phyloP scores from a whole-genome alignment of 1,140 invertebrate species.

The Euura lappo region DNA sequence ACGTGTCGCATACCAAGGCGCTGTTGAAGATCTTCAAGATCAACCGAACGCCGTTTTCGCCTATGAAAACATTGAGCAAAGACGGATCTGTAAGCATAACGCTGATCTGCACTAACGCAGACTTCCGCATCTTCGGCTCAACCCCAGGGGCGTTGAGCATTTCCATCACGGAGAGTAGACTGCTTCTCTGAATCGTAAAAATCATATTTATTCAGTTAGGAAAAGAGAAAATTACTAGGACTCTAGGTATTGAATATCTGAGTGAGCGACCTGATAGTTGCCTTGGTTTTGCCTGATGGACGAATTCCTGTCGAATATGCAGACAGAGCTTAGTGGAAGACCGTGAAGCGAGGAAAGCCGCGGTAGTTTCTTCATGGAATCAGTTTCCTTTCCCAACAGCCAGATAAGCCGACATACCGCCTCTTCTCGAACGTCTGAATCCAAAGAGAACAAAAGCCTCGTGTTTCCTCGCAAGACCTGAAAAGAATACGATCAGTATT shows the following conservation, averaged over 20 bases:
- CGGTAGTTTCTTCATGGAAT: conserved; percentile 53
- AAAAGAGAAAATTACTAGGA: too few species aligned
- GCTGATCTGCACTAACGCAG: conserved; percentile 65
- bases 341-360: conserved; percentile 57
- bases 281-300: conserved; percentile 40
- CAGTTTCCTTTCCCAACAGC: conserved; percentile 55
- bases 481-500: conserved; percentile 18
- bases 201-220: not conserved
- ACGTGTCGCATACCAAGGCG: conserved; percentile 33
- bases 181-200: conserved; percentile 37
- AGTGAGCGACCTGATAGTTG: conserved; percentile 45
- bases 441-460: conserved; percentile 55
- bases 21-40: conserved; percentile 50
- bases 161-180: conserved; percentile 46
- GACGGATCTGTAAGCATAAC: conserved; percentile 65
- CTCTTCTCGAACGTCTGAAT: conserved; percentile 57
- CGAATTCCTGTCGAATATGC: conserved; percentile 45
- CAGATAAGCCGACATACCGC: conserved; percentile 60
- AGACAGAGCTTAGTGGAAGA: conserved; percentile 52
- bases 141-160: conserved; percentile 50
- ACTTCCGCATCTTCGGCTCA: conserved; percentile 64
- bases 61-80: conserved; percentile 61
- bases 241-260: conserved; percentile 10
- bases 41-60: conserved; percentile 56
- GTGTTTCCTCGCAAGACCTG: conserved; percentile 60